Evolutionary conservation across 2,113 vertebrate species (phyloP), one percentile per base, ranked within the genome.

Genomic region (Siphamia tubifer): DNA sequence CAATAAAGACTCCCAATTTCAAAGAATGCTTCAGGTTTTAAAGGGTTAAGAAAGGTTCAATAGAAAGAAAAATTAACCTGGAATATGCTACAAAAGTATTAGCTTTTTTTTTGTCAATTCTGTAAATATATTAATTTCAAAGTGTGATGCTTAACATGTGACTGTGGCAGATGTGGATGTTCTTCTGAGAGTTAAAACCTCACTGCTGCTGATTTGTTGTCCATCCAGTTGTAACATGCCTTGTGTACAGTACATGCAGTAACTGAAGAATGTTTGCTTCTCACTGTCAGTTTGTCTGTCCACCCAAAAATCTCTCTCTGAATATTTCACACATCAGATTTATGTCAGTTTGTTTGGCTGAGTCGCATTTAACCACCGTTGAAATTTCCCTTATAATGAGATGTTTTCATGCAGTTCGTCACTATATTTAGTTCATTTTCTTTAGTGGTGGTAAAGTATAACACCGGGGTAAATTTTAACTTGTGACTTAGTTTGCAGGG

Each of bases 371-470:
- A 17, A n/a, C 9, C 42, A 38, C 61, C 53, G 11, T 12, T 19
- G 60, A 66, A 75, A 61, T 43, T 5, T 74, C 49, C 52, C 44
- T 19, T 62, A 15, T 79, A 72, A 83, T 68, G 74, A 85, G 70
- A 49, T 56, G 70, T 57, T 63, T 78, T 55, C 45, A 44, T 52
- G 57, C 24, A 9, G 34, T 40, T 44, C 63, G 40, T 38, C 13
- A 39, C 74, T 77, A 73, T 74, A 49, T 80, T 53, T 80, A 68
- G 69, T 34, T 39, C 21, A 13, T 79, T 73, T 68, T 74, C 40
- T 77, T 34, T 51, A 39, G 11, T 66, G 28, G 55, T 70, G 42
- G 44, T 32, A 5, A 53, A 64, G 65, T 35, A 63, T 51, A 51
- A 63, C 60, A 36, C 48, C 1, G 25, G 45, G 57, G 60, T 73